These are phyloP conservation scores for Eurytoma californica DNA, from an alignment of 2,888 invertebrate species.

Conservation along the genomic window DNA sequence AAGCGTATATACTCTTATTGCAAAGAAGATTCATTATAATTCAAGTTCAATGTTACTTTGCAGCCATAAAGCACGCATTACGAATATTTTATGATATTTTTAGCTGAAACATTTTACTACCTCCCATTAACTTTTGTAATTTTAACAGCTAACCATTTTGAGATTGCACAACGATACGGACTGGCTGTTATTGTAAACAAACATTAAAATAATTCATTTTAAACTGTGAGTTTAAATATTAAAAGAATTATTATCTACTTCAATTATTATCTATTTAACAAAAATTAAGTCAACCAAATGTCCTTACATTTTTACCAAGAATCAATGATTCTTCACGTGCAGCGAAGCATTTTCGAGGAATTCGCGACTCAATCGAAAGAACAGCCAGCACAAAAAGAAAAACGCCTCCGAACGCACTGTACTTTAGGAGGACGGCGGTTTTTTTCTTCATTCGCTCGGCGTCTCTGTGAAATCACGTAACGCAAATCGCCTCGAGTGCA, in stretches of 20 bases:
- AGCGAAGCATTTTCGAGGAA: no score
- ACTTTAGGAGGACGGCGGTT: background rate
- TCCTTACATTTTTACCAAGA: no score
- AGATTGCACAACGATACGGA: background rate
- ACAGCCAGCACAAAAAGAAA: background rate
- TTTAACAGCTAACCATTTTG: background rate
- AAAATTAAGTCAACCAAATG: no score
- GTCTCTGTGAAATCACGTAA: constrained; percentile 28
- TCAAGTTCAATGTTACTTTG: constrained; percentile 16
- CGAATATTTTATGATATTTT: constrained; percentile 6
- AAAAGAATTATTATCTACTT: no score
- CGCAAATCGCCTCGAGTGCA: background rate
- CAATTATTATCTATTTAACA: no score
- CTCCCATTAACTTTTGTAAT: background rate
- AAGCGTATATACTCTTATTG: no score
- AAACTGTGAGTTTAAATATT: background rate
- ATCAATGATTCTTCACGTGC: no score
- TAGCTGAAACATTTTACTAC: constrained; percentile 6
- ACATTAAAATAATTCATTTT: background rate
- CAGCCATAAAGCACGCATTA: background rate
- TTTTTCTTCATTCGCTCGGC: background rate
- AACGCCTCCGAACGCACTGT: background rate
- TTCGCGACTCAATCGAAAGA: no score
- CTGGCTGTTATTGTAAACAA: background rate
- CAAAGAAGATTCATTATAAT: background rate